Percentiles rank a stretch among this genome's conserved stretches.
Evolutionary conservation across 2,888 invertebrate genomes (phyloP).

Genomic region (Clepsis dumicolana): DNA sequence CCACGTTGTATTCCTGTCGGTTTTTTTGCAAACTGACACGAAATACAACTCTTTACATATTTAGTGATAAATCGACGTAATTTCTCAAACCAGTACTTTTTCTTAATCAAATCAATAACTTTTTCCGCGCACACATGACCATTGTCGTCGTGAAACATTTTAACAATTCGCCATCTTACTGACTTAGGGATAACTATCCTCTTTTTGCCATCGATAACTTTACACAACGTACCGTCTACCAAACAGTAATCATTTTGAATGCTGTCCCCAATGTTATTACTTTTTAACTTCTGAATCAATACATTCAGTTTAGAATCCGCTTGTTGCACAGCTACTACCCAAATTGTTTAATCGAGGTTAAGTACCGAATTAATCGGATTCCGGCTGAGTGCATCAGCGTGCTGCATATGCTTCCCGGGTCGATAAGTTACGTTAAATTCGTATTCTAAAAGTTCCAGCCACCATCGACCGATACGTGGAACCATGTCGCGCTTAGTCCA

Average conservation of each 20-base stretch:
- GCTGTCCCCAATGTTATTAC: not conserved
- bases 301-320: slow-evolving; percentile 10
- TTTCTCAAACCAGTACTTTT: slow-evolving; percentile 41
- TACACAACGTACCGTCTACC: slow-evolving; percentile 10
- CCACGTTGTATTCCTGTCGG: slow-evolving; percentile 40
- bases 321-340: slow-evolving; percentile 9
- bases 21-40: slow-evolving; percentile 44
- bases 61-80: slow-evolving; percentile 40
- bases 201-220: slow-evolving; percentile 13
- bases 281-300: not conserved
- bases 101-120: slow-evolving; percentile 11
- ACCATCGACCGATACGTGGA: slow-evolving; percentile 45
- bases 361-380: slow-evolving; percentile 11
- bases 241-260: slow-evolving; percentile 1
- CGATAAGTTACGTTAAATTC: slow-evolving; percentile 30
- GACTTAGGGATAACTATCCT: slow-evolving; percentile 35
- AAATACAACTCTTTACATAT: slow-evolving; percentile 43
- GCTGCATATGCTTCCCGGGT: slow-evolving; percentile 11
- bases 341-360: slow-evolving; percentile 1
- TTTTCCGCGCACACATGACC: slow-evolving; percentile 30
- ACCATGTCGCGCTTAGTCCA: slow-evolving; percentile 43
- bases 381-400: slow-evolving; percentile 19
- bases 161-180: slow-evolving; percentile 29
- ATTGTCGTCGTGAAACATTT: slow-evolving; percentile 39
- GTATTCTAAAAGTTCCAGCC: slow-evolving; percentile 37